phyloP scores from a whole-genome alignment of 2,797 vertebrate genomes.

The Trachops cirrhosus region DNA sequence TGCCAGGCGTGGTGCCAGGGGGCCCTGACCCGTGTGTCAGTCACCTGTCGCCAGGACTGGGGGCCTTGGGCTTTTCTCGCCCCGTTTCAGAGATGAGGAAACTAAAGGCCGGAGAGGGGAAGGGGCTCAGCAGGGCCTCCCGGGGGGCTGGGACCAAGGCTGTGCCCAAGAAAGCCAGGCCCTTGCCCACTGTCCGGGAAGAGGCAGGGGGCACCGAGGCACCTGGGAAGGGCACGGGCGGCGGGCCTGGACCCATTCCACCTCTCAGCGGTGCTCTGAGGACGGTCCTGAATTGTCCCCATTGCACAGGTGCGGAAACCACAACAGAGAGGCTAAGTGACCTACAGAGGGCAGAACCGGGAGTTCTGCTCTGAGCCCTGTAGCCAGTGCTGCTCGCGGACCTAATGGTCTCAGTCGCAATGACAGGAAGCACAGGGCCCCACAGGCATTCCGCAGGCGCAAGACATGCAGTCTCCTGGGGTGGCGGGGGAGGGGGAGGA shows the following conservation, averaged over 20 bases:
- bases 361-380: background rate
- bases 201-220: background rate
- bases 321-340: background rate
- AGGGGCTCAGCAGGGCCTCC: background rate
- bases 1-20: background rate
- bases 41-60: accelerated
- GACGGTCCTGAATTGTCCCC: background rate
- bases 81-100: background rate
- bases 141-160: background rate
- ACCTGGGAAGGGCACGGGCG: accelerated
- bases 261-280: background rate
- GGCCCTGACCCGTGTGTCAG: background rate
- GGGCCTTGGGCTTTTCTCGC: accelerated
- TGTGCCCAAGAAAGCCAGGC: background rate
- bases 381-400: background rate
- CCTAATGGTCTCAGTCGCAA: background rate
- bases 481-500: too few species aligned
- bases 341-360: background rate
- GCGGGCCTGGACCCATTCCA: background rate
- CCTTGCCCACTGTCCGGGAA: background rate
- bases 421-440: background rate
- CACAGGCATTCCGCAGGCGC: accelerated
- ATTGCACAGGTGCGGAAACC: background rate
- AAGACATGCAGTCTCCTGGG: background rate
- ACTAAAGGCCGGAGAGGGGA: background rate